A percentile compares a stretch with the other conserved stretches of the same genome.
Evolutionary conservation across 2,888 invertebrate species (phyloP).

Genomic region (Lomographa bimaculata): DNA sequence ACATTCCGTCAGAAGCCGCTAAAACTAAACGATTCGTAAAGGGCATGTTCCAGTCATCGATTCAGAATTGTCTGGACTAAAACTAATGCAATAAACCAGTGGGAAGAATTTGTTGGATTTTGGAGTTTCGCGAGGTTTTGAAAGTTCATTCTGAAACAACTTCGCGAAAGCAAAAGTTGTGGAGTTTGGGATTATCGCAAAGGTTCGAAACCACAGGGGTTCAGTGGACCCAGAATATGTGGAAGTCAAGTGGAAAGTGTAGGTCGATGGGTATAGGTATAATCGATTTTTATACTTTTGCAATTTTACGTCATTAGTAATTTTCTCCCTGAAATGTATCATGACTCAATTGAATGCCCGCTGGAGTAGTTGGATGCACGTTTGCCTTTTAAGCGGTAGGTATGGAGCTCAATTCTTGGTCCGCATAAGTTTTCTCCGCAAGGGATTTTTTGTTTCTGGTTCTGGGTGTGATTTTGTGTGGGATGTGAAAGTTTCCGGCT

Average conservation of each 20-base stretch:
- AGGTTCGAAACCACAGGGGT: slow-evolving; percentile 12
- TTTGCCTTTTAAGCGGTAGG: too few relatives aligned
- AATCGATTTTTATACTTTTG: too few relatives aligned
- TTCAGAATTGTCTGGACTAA: slow-evolving; percentile 35
- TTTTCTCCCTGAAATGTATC: too few relatives aligned
- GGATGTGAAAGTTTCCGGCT: too few relatives aligned
- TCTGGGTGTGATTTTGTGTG: too few relatives aligned
- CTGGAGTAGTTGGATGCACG: too few relatives aligned
- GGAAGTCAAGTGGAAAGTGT: slow-evolving; percentile 4
- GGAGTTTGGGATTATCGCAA: slow-evolving; percentile 12
- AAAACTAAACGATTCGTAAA: slow-evolving; percentile 35
- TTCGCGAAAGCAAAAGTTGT: slow-evolving; percentile 23
- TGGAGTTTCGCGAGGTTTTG: slow-evolving; percentile 36
- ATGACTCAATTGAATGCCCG: too few relatives aligned
- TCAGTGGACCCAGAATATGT: not conserved
- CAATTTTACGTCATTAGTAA: too few relatives aligned
- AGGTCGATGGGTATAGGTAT: too few relatives aligned
- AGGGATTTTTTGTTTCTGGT: too few relatives aligned
- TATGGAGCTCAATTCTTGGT: too few relatives aligned
- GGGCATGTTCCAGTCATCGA: slow-evolving; percentile 36
- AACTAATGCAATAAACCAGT: slow-evolving; percentile 44
- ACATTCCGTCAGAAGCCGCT: slow-evolving; percentile 22
- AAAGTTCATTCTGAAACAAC: slow-evolving; percentile 18
- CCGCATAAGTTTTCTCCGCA: too few relatives aligned
- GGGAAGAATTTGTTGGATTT: slow-evolving; percentile 37